phyloP scores from a whole-genome alignment of 2,888 invertebrate species.

The Aspidiotus destructor region DNA sequence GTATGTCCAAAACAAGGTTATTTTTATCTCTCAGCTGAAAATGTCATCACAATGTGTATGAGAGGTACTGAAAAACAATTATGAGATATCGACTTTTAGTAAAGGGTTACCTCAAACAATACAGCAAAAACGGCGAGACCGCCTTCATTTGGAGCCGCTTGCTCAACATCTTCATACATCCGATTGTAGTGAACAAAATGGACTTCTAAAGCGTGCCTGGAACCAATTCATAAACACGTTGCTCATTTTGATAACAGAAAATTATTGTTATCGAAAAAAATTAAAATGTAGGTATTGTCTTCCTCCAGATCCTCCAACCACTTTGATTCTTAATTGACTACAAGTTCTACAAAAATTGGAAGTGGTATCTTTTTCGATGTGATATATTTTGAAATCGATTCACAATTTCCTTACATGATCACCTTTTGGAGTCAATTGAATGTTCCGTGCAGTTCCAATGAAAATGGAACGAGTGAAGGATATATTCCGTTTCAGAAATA shows the following conservation, averaged over 20 bases:
- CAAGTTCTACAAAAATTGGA: too few relatives aligned
- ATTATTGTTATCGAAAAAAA: neutral
- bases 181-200: slow-evolving; percentile 23
- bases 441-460: slow-evolving; percentile 24
- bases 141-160: neutral
- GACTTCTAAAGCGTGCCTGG: slow-evolving; percentile 15
- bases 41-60: neutral
- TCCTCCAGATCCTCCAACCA: neutral
- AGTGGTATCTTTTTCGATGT: too few relatives aligned
- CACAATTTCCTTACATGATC: slow-evolving; percentile 25
- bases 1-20: neutral
- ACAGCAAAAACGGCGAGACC: slow-evolving; percentile 16
- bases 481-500: neutral
- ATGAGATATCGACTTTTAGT: neutral
- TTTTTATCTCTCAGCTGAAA: neutral
- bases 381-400: neutral
- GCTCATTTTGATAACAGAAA: neutral
- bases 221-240: slow-evolving; percentile 2
- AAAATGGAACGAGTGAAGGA: slow-evolving; percentile 20
- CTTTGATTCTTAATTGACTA: neutral
- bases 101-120: slow-evolving; percentile 15
- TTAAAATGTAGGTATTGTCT: neutral
- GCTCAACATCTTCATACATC: neutral
- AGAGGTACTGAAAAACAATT: neutral
- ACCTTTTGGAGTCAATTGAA: slow-evolving; percentile 25